Base-by-base conservation (phyloP, 2,888 invertebrate genomes). In the Acanthacorydalis orientalis region DNA sequence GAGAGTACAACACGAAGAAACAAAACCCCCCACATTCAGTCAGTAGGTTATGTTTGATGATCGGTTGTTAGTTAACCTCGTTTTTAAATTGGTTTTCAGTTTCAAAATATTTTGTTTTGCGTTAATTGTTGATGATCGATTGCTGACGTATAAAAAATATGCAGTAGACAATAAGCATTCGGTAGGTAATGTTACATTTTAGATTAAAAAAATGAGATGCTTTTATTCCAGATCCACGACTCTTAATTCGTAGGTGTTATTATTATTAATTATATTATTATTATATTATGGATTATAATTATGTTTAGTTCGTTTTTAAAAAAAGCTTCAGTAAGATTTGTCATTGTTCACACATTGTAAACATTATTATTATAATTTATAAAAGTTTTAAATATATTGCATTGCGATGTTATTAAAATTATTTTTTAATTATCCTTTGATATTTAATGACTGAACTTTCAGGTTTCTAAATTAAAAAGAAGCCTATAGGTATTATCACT, bases 121-220 rank as follows among this genome's bases (percentile, higher is more conserved):
- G 37, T 37, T 37, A 37, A 37, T 12, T 37, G n/a, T n/a, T 37
- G n/a, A 42, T 16, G 23, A 43, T 43, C 31, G 23, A 43, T 43
- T 43, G 31, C 43, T 43, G 39, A 39, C 39, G 39, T 23, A 23
- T 23, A 23, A 37, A 37, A 43, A 31, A 43, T 11, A 16, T 31
- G 43, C 43, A 43, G 43, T 43, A 43, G 43, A 43, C 43, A 43
- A 43, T 43, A 43, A 43, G 43, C 43, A 43, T 43, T 23, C 43
- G 31, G 43, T 43, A 43, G 43, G 12, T 9, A 43, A n/a, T 15
- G 23, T 23, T 23, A 23, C 23, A 23, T 23, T 23, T 23, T 23
- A 23, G 23, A 23, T 23, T 23, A 23, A 23, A 23, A 23, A 23
- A 23, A 23, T 23, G 23, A 23, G 6, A 23, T 23, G 23, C 23